These are phyloP conservation scores for Callinectes sapidus DNA, from an alignment of 2,888 invertebrate genomes.

Conservation along the genomic window DNA sequence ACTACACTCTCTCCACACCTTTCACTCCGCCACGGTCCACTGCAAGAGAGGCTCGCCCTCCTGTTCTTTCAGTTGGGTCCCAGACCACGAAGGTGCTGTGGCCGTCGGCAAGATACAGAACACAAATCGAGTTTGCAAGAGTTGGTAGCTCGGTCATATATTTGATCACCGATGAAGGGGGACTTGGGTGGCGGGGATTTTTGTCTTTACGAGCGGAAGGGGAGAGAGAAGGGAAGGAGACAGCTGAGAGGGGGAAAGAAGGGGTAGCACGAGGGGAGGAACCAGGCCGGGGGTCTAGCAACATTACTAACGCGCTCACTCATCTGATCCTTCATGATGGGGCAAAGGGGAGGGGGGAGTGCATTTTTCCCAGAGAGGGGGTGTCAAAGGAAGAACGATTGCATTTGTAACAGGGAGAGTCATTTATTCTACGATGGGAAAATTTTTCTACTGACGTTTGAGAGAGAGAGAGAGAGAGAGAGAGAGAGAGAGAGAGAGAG, in stretches of 20 bases:
- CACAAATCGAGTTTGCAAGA: conserved; percentile 5
- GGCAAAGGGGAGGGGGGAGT: conserved; percentile 11
- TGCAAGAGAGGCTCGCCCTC: conserved; percentile 15
- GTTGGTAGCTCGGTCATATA: conserved; percentile 30
- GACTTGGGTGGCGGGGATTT: conserved; percentile 46
- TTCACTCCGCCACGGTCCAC: conserved; percentile 3
- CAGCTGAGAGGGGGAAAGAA: conserved; percentile 13
- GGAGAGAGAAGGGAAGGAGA: conserved; percentile 9
- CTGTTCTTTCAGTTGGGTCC: conserved; percentile 2
- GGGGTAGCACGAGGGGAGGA: conserved; percentile 1
- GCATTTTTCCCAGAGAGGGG: background rate
- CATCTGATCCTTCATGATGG: conserved; percentile 56
- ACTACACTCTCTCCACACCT: conserved; percentile 5
- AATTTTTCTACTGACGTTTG: background rate
- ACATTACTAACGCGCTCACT: conserved; percentile 53
- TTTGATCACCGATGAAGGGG: conserved; percentile 45
- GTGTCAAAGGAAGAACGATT: conserved; percentile 61
- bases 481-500: conserved; percentile 33
- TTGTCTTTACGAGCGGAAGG: conserved; percentile 31
- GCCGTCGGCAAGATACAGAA: conserved; percentile 17
- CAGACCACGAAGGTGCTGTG: conserved; percentile 11
- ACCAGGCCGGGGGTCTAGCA: conserved; percentile 41
- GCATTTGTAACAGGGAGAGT: conserved; percentile 60
- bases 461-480: conserved; percentile 38
- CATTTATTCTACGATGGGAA: conserved; percentile 44